phyloP scores from a whole-genome alignment of 2,888 invertebrate species.

The Hoplodrina ambigua region DNA sequence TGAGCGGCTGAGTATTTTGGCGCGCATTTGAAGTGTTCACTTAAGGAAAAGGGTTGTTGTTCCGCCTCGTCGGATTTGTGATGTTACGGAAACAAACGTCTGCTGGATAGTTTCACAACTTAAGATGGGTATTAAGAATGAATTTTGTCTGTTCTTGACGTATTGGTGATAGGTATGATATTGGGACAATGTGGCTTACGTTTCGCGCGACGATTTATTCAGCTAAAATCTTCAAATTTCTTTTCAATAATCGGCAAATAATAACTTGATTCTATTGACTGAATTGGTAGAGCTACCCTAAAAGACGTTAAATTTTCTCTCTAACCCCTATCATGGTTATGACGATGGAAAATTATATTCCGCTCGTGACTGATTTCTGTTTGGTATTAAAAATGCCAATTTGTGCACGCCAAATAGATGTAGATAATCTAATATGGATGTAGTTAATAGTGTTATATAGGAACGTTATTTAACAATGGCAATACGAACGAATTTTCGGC shows the following conservation, averaged over 20 bases:
- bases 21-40: constrained; percentile 55
- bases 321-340: constrained; percentile 40
- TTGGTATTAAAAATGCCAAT: constrained; percentile 61
- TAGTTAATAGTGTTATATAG: constrained; percentile 37
- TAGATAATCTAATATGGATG: constrained; percentile 47
- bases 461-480: constrained; percentile 41
- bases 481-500: not conserved
- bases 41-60: constrained; percentile 57
- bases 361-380: constrained; percentile 55
- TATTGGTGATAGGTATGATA: constrained; percentile 35
- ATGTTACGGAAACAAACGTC: constrained; percentile 26
- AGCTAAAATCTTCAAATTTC: constrained; percentile 19
- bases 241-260: constrained; percentile 15
- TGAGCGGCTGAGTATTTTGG: constrained; percentile 48
- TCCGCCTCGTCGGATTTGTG: constrained; percentile 39
- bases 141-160: constrained; percentile 35
- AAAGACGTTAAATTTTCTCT: constrained; percentile 58
- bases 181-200: constrained; percentile 7
- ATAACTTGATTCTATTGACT: constrained; percentile 51
- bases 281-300: constrained; percentile 52
- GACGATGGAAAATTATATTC: constrained; percentile 52
- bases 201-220: constrained; percentile 45
- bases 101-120: constrained; percentile 7
- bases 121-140: constrained; percentile 13
- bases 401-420: constrained; percentile 60